Evolutionary conservation across 2,797 vertebrate genomes (phyloP).

Genomic region (Iguana delicatissima): DNA sequence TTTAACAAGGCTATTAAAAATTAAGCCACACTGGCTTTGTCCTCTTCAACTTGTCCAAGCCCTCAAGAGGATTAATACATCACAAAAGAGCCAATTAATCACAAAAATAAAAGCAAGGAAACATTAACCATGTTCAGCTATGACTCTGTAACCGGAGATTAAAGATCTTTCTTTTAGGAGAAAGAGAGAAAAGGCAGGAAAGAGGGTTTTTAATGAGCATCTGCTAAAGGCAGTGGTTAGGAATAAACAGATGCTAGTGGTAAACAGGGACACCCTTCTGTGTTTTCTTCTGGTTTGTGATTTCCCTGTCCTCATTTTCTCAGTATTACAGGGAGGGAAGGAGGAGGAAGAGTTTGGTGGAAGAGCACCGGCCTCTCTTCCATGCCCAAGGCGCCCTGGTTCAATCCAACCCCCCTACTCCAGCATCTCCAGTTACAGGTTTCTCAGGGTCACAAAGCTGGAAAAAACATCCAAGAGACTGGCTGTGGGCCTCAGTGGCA

Average conservation of each 20-base stretch:
- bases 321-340: not conserved
- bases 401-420: too few species aligned
- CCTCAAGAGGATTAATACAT: not conserved
- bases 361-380: not conserved
- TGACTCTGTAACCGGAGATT: not conserved
- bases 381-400: not conserved
- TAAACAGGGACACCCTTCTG: not conserved
- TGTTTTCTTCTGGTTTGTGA: not conserved
- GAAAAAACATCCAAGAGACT: not conserved
- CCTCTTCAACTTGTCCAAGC: not conserved
- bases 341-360: not conserved
- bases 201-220: not conserved
- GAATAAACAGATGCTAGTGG: not conserved
- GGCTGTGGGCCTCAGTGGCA: not conserved
- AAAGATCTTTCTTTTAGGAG: not conserved
- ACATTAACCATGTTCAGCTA: not conserved
- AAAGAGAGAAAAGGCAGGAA: too few species aligned
- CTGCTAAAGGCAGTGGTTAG: not conserved
- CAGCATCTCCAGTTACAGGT: not conserved
- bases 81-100: not conserved
- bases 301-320: not conserved
- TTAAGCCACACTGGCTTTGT: slow-evolving; percentile 9
- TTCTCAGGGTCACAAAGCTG: not conserved
- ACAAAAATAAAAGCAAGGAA: not conserved
- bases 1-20: slow-evolving; percentile 15